These are phyloP conservation scores for Sesamia nonagrioides DNA, from an alignment of 1,140 invertebrate genomes.

Conservation along the genomic window DNA sequence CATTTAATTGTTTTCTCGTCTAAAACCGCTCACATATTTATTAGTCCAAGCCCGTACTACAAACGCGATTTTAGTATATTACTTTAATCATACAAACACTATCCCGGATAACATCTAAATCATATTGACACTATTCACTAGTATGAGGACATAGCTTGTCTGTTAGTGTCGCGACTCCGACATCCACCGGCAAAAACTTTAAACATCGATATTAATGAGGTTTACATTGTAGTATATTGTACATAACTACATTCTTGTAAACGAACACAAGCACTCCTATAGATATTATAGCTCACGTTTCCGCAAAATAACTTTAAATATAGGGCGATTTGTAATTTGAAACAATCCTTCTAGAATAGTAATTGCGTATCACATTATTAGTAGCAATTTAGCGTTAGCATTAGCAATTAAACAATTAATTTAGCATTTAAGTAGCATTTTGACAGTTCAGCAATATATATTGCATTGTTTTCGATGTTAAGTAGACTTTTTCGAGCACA, in stretches of 20 bases:
- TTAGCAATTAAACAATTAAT: too few species aligned
- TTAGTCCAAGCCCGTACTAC: background rate
- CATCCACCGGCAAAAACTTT: conserved; percentile 29
- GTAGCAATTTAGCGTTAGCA: too few species aligned
- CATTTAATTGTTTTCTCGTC: too few species aligned
- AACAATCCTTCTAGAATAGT: too few species aligned
- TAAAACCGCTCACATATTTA: background rate
- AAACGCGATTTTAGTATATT: background rate
- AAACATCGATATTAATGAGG: conserved; percentile 29
- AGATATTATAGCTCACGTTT: background rate
- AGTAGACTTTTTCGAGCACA: too few species aligned
- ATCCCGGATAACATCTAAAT: background rate
- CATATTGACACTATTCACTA: background rate
- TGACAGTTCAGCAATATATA: too few species aligned
- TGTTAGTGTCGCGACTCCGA: conserved; percentile 20
- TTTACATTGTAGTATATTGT: conserved; percentile 28
- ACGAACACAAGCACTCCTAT: background rate
- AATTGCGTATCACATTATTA: too few species aligned
- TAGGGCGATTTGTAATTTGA: background rate
- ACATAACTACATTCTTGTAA: conserved; percentile 4
- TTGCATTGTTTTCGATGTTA: too few species aligned
- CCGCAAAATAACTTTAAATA: background rate
- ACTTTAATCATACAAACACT: background rate
- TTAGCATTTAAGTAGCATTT: too few species aligned
- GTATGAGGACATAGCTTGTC: conserved; percentile 38